phyloP scores from a whole-genome alignment of 1,140 invertebrate species.

The Drosophila asahinai region DNA sequence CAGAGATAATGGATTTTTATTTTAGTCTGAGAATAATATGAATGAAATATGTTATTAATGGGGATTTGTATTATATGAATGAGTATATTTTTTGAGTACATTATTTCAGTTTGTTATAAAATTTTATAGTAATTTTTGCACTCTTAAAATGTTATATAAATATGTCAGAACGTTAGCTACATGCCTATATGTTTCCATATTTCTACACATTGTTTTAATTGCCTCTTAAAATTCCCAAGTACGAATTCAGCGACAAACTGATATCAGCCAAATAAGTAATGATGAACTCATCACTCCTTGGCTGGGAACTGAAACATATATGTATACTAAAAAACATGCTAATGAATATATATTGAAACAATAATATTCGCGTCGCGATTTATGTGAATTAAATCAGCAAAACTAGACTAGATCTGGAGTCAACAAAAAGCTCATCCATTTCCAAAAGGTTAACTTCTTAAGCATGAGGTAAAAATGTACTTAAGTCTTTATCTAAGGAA shows the following conservation, averaged over 20 bases:
- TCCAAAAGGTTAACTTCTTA: no score
- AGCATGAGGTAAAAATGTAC: neutral
- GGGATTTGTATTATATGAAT: neutral
- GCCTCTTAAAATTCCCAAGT: neutral
- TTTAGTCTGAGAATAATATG: neutral
- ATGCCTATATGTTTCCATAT: no score
- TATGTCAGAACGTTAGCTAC: neutral
- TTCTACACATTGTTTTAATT: neutral
- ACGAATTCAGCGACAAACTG: neutral
- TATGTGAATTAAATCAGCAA: neutral
- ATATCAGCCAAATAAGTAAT: neutral
- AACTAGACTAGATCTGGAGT: neutral
- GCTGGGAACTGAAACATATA: no score
- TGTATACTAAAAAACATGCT: no score
- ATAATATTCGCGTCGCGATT: neutral
- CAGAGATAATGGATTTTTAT: neutral
- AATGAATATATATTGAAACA: no score
- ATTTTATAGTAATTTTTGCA: no score
- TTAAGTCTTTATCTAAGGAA: neutral
- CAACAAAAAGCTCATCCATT: neutral
- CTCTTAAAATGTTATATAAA: neutral
- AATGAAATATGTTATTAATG: slow-evolving; percentile 10
- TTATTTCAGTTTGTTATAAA: no score
- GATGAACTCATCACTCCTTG: neutral
- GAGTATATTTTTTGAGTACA: neutral